Percentiles rank a stretch among this genome's conserved stretches.
Evolutionary conservation across 2,888 invertebrate species (phyloP).

Genomic region (Folsomia candida): DNA sequence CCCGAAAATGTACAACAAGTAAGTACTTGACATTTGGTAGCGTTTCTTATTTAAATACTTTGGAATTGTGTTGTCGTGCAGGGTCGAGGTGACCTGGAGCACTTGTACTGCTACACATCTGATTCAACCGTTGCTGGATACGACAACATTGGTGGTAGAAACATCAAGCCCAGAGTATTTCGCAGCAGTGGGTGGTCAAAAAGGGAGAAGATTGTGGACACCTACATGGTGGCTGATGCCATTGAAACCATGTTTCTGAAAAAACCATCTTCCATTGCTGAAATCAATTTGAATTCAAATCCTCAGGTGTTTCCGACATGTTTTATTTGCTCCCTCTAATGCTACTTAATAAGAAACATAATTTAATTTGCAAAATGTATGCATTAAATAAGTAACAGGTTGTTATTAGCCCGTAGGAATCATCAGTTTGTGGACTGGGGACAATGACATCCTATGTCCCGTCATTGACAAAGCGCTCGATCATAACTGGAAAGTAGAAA

Average conservation of each 20-base stretch:
- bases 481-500: not conserved
- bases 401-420: not conserved
- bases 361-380: no score
- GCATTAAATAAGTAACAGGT: not conserved
- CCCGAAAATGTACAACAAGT: not conserved
- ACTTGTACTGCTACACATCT: not conserved
- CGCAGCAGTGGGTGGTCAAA: not conserved
- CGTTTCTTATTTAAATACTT: not conserved
- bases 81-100: not conserved
- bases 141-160: not conserved
- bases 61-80: not conserved
- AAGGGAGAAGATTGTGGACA: not conserved
- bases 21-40: not conserved
- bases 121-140: not conserved
- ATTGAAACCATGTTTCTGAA: not conserved
- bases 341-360: no score
- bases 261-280: not conserved
- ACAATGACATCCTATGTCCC: not conserved
- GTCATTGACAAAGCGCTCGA: not conserved
- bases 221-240: constrained; percentile 1
- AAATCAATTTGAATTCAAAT: not conserved
- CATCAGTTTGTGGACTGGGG: not conserved
- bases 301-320: no score
- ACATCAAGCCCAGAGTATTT: not conserved
- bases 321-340: no score